Evolutionary conservation across 2,797 vertebrate genomes (phyloP), one percentile per base, ranked within the genome.

Genomic region (Loriculus beryllinus): DNA sequence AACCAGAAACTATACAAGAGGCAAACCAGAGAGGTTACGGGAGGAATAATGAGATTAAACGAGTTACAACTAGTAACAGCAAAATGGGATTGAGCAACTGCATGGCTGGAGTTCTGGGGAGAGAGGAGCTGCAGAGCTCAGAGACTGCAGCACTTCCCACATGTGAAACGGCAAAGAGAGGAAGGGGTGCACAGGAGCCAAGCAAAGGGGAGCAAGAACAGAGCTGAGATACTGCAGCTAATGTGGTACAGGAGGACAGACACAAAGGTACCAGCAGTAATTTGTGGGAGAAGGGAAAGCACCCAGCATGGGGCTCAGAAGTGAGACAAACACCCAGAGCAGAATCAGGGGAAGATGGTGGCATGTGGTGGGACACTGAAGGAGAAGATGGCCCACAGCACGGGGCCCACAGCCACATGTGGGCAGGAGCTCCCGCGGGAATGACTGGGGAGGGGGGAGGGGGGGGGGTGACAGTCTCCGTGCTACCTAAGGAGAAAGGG

Each of bases 231-330:
- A 47, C 15, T 7, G 48, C n/a, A 33, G 59, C 35, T 12, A 8
- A 40, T 1, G 17, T 3, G 22, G 56, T 14, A 22, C 2, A 14
- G 37, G 45, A 14, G 40, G 28, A 33, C 0, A 0, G 31, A 11
- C 59, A 78, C 60, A 74, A 23, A 67, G 7, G 63, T 21, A 26
- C 31, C 57, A 49, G 31, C 6, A 10, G 14, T 6, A 6, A 39
- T 25, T 3, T 10, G 26, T 20, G 42, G 51, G 80, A 78, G 29
- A 39, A 22, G 16, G 33, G 40, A 74, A 51, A 78, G 52, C 25
- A 4, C 6, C 52, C n/a, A 35, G 42, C 63, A 40, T 20, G 47
- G 6, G 47, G 37, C 39, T 29, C 9, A 12, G 57, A 33, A 29
- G 26, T 0, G 0, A 39, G 31, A 23, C 1, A 51, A 33, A 7